A percentile compares a stretch with the other conserved stretches of the same genome.
These are phyloP conservation scores for Petrocephalus sullivani DNA, from an alignment of 2,797 vertebrate genomes.

Conservation along the genomic window DNA sequence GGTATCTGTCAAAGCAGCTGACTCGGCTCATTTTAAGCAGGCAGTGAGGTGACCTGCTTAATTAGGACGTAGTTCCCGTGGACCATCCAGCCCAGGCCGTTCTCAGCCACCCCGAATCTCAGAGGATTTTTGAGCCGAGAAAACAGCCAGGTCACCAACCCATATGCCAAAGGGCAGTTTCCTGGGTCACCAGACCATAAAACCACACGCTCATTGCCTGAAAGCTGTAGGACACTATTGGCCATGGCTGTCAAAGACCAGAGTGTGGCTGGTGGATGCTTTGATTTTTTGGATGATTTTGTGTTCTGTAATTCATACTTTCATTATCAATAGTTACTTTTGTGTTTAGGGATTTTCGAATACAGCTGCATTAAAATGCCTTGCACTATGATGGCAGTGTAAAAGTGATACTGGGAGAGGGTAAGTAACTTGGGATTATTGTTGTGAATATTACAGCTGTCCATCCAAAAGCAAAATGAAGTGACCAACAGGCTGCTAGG, in stretches of 20 bases:
- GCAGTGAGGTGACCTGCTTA: neutral
- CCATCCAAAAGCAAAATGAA: neutral
- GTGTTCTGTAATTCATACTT: neutral
- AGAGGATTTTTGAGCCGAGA: neutral
- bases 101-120: neutral
- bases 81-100: neutral
- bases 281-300: neutral
- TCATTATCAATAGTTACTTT: neutral
- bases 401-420: neutral
- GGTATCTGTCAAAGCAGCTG: neutral
- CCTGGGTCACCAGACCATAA: neutral
- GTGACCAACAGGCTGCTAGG: neutral
- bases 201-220: neutral
- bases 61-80: neutral
- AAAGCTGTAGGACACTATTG: no score
- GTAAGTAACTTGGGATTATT: neutral
- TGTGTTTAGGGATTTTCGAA: neutral
- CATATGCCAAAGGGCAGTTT: neutral
- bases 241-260: neutral
- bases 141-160: neutral
- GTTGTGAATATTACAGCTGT: neutral
- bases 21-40: neutral
- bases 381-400: neutral
- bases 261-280: neutral
- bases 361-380: neutral